Conservation (phyloP, 1,140 invertebrate species). For the Brachystomella parvula region DNA sequence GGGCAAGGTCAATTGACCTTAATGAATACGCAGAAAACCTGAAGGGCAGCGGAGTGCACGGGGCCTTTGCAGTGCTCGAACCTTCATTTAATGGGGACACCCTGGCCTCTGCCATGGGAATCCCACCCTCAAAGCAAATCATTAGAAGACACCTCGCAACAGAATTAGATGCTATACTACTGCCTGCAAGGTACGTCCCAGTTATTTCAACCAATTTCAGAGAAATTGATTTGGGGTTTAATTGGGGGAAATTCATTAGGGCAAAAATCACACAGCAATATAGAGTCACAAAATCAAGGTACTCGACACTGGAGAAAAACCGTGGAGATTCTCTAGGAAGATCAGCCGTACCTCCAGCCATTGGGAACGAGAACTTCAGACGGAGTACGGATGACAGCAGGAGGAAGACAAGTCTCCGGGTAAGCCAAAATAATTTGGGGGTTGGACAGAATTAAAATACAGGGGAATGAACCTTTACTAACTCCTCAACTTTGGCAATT, state of each 20-base stretch:
- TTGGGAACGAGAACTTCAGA: slow-evolving; percentile 25
- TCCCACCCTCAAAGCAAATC: slow-evolving; percentile 86
- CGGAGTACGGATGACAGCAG: slow-evolving; percentile 34
- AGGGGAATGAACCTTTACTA: background rate
- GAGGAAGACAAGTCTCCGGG: slow-evolving; percentile 34
- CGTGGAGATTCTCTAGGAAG: slow-evolving; percentile 35
- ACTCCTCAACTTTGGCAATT: background rate
- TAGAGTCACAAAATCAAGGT: slow-evolving; percentile 31
- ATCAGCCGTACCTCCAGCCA: slow-evolving; percentile 4
- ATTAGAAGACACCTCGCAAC: slow-evolving; percentile 80
- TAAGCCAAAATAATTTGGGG: slow-evolving; percentile 32
- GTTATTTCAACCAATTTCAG: background rate
- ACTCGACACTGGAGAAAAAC: slow-evolving; percentile 28
- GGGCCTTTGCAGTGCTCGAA: slow-evolving; percentile 82
- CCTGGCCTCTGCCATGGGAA: slow-evolving; percentile 73
- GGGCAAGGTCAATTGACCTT: slow-evolving; percentile 85
- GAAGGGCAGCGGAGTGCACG: slow-evolving; percentile 89
- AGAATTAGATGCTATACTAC: slow-evolving; percentile 78
- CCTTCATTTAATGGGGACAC: slow-evolving; percentile 87
- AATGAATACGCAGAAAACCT: slow-evolving; percentile 87
- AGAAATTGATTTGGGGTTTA: no score
- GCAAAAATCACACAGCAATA: slow-evolving; percentile 38
- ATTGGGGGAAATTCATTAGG: slow-evolving; percentile 20
- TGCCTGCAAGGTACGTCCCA: slow-evolving; percentile 74
- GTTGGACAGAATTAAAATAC: slow-evolving; percentile 16